Base-by-base conservation (phyloP, 2,888 invertebrate species). In the Cephus pygmeus region DNA sequence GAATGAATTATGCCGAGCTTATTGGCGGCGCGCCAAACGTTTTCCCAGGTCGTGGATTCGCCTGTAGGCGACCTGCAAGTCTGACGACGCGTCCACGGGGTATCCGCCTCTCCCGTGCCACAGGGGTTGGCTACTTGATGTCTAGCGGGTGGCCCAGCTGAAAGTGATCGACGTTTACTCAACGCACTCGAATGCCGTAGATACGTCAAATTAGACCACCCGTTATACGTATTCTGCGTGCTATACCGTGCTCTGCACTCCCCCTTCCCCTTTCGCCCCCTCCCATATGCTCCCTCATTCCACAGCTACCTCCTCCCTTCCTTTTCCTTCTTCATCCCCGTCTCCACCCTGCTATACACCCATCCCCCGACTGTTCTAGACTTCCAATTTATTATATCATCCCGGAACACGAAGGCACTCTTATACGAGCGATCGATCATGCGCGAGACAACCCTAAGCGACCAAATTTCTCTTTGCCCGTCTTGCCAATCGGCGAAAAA, bases 1-100 rank as follows among this genome's bases (percentile, higher is more conserved):
- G 78, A 80, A 85, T 85, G 86, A 86, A 84, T 88, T 87, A 86
- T 84, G 81, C 83, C 82, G 83, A 78, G 83, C 78, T 85, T 83
- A 83, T 84, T 88, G 87, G 87, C 84, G 75, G 76, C 73, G n/a
- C 68, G 86, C 86, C 87, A 88, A 85, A 85, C 85, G 84, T 86
- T 87, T 87, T 86, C 82, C 83, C 80, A 80, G 80, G 75, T 75
- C 80, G 35, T 71, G 34, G 15, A 71, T 2, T 23, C 56, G 2
- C 56, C 56, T 56, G 31, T 12, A 4, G 31, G 31, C 34, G 23
- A 33, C 71, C 15, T 71, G 31, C 31, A 31, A 71, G 31, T 71
- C 71, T 71, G 31, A 71, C 23, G 71, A 71, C 71, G 12, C 31
- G 71, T 71, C 12, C 71, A 31, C 71, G 71, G 31, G 71, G 71